Percentiles rank a stretch among this genome's conserved stretches.
Evolutionary conservation across 92 coral and sea anemone genomes (phyloP).

Genomic region (Zoanthus solanderi): DNA sequence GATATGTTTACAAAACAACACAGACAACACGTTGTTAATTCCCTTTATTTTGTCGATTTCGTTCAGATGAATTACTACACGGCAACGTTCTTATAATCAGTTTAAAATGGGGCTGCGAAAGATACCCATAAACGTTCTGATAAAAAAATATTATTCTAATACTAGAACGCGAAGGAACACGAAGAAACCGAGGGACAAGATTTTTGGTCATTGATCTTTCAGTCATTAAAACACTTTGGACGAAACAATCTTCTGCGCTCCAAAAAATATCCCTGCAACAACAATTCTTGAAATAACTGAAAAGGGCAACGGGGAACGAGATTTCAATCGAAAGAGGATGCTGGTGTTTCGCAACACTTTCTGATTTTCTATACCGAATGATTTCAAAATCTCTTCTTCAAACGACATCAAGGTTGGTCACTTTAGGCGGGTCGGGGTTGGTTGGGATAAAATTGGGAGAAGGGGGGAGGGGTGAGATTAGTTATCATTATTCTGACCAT

Average conservation of each 20-base stretch:
- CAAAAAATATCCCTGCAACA: too few relatives aligned
- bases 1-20: slow-evolving; percentile 22
- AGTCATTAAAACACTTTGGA: background rate
- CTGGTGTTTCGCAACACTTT: background rate
- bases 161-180: background rate
- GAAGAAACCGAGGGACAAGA: background rate
- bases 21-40: slow-evolving; percentile 12
- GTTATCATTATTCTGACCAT: slow-evolving; percentile 31
- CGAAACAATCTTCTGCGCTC: background rate
- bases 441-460: background rate
- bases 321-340: background rate
- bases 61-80: slow-evolving; percentile 9
- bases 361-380: too few relatives aligned
- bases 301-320: too few relatives aligned
- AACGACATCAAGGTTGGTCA: background rate
- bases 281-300: too few relatives aligned
- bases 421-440: background rate
- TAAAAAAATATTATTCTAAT: background rate
- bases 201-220: background rate
- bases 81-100: too few relatives aligned
- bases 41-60: slow-evolving; percentile 6
- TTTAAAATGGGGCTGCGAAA: background rate
- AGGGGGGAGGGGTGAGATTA: background rate
- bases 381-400: background rate
- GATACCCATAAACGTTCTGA: background rate